Percentiles rank a stretch among this genome's conserved stretches.
Evolutionary conservation across 2,113 vertebrate species (phyloP).

Genomic region (Podocnemis expansa): DNA sequence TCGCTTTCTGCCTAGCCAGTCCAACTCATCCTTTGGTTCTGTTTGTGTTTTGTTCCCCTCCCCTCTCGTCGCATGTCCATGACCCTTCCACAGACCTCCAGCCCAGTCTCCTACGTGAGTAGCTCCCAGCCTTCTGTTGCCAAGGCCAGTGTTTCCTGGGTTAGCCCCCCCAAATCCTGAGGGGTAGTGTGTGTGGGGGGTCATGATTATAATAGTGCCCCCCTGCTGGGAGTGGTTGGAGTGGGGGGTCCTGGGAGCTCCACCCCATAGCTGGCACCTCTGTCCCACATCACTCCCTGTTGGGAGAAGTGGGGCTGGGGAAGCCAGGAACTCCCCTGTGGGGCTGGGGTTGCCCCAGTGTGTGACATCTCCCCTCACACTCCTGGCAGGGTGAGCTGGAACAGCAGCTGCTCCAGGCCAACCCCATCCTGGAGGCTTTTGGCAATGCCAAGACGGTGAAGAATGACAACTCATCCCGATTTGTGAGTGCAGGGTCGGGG

Average conservation of each 20-base stretch:
- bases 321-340: not conserved
- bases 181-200: not conserved
- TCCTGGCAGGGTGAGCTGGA: conserved; percentile 88
- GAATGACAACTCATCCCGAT: conserved; percentile 93
- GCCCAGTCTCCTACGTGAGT: conserved; percentile 76
- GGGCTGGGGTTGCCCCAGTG: too few species aligned
- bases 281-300: not conserved
- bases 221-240: conserved; percentile 73
- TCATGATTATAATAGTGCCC: not conserved
- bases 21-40: not conserved
- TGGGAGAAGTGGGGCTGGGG: not conserved
- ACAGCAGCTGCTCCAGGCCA: conserved; percentile 91
- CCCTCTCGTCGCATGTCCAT: conserved; percentile 56
- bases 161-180: not conserved
- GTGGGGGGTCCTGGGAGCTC: conserved; percentile 62
- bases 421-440: conserved; percentile 91
- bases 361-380: not conserved
- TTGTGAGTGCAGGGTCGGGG: conserved; percentile 77
- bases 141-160: not conserved
- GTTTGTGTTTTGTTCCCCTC: conserved; percentile 66
- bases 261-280: not conserved
- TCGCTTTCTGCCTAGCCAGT: not conserved
- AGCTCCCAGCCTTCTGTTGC: conserved; percentile 20
- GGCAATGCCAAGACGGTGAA: conserved; percentile 93
- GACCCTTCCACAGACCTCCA: conserved; percentile 54